Base-by-base conservation (phyloP, 1,140 invertebrate species). In the Pseudoatta argentina region DNA sequence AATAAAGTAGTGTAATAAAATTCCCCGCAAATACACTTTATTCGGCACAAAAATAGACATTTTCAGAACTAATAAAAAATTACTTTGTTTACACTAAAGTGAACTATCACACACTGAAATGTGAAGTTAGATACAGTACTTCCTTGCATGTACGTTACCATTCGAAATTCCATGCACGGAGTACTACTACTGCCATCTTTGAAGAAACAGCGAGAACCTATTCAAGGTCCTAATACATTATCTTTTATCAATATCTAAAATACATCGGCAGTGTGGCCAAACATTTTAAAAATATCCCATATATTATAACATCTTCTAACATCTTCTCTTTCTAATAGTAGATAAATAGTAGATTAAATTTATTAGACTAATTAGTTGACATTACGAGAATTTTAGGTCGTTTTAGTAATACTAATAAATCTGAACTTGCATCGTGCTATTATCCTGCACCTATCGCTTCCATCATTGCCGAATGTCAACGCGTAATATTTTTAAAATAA, bases 321-420 rank as follows among this genome's bases (percentile, higher is more conserved):
- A 59, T 24, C 24, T 24, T 24, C 1, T 24, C 24, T 24, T 24
- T 24, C 24, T 24, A 24, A 24, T 24, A 24, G 24, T 24, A 24
- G 24, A 24, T 76, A 57, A 79, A 79, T 24, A 55, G 24, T 48
- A 5, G 14, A 24, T 5, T 27, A 39, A n/a, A 85, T 30, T 8
- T 39, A 12, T 10, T 3, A 27, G 21, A 10, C 5, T 77, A 82
- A 82, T 88, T 66, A 44, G 21, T 89, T 83, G 83, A 88, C 66
- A 73, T 69, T 59, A 57, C 2, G 59, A 72, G 59, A 59, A 83
- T 21, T 48, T 78, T 85, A 88, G 4, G 4, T 82, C 51, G 44
- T 71, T 72, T 72, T 72, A 78, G 85, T 69, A 44, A 44, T 44
- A 44, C 10, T 44, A 44, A 44, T 44, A 44, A 51, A 39, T 51